Conservation (phyloP, 2,888 invertebrate genomes). For the Drosophila neutralis region DNA sequence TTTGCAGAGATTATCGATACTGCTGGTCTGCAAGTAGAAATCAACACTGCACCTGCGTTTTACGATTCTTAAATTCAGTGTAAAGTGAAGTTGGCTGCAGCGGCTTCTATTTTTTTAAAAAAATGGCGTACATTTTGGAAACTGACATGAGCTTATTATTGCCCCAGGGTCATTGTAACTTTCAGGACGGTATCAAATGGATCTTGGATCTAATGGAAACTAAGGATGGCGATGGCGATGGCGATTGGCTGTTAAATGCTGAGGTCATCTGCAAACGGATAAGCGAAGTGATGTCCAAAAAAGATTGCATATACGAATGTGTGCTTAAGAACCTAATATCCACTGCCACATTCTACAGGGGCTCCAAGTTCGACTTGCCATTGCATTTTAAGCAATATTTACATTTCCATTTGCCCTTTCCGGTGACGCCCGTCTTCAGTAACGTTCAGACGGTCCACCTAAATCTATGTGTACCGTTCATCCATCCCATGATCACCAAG, state of each 20-base stretch:
- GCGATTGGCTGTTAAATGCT: conserved; percentile 54
- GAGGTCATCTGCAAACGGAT: conserved; percentile 46
- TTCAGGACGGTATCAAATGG: conserved; percentile 62
- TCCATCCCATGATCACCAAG: conserved; percentile 56
- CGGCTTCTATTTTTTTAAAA: not conserved
- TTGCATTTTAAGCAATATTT: conserved; percentile 59
- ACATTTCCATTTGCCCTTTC: conserved; percentile 57
- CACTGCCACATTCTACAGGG: conserved; percentile 62
- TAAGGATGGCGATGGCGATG: conserved; percentile 46
- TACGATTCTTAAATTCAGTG: conserved; percentile 28
- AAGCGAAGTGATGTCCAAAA: conserved; percentile 51
- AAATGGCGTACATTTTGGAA: conserved; percentile 38
- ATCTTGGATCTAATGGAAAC: conserved; percentile 56
- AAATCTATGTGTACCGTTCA: conserved; percentile 40
- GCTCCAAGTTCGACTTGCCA: conserved; percentile 62
- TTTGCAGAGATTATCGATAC: conserved; percentile 11
- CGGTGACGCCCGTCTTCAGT: conserved; percentile 61
- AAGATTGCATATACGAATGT: conserved; percentile 55
- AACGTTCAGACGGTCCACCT: conserved; percentile 57
- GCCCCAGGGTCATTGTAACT: conserved; percentile 43
- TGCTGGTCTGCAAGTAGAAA: not conserved
- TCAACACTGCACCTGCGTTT: conserved; percentile 1
- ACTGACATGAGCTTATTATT: conserved; percentile 4
- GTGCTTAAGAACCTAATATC: conserved; percentile 44
- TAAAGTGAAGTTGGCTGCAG: conserved; percentile 5